Evolutionary conservation across 2,797 vertebrate genomes (phyloP).

Genomic region (Buphagus erythrorhynchus): DNA sequence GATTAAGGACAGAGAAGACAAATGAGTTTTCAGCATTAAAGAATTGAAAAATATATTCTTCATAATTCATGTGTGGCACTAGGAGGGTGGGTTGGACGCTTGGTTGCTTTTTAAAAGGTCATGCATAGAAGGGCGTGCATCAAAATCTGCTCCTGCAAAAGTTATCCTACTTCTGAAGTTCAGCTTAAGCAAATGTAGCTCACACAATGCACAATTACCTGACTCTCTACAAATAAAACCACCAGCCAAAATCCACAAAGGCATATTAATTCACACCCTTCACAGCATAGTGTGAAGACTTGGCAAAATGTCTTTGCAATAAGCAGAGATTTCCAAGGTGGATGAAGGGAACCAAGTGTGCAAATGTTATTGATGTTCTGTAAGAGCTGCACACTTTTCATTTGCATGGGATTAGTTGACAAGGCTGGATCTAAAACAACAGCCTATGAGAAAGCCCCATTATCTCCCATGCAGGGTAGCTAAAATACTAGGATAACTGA

Average conservation of each 20-base stretch:
- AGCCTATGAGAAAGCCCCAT: not conserved
- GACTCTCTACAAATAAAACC: not conserved
- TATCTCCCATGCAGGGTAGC: not conserved
- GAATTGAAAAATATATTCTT: not conserved
- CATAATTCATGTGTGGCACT: not conserved
- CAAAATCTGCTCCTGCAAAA: not conserved
- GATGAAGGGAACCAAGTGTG: not conserved
- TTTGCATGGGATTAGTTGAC: not conserved
- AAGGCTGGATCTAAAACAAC: not conserved
- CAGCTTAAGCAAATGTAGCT: not conserved
- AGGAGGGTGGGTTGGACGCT: not conserved
- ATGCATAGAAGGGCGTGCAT: not conserved
- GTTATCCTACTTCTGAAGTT: not conserved
- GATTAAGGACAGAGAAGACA: slow-evolving; percentile 14
- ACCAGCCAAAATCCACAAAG: not conserved
- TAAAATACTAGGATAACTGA: not conserved
- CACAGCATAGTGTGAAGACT: fast-evolving
- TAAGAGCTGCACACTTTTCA: not conserved
- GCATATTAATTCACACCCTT: not conserved
- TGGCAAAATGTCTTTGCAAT: not conserved
- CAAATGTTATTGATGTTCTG: not conserved
- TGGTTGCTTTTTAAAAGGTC: slow-evolving; percentile 31
- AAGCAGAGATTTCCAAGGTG: not conserved
- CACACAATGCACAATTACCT: not conserved
- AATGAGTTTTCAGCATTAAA: slow-evolving; percentile 18